Evolutionary conservation across 2,888 invertebrate species (phyloP), one percentile per base, ranked within the genome.

Genomic region (Meghimatium bilineatum): DNA sequence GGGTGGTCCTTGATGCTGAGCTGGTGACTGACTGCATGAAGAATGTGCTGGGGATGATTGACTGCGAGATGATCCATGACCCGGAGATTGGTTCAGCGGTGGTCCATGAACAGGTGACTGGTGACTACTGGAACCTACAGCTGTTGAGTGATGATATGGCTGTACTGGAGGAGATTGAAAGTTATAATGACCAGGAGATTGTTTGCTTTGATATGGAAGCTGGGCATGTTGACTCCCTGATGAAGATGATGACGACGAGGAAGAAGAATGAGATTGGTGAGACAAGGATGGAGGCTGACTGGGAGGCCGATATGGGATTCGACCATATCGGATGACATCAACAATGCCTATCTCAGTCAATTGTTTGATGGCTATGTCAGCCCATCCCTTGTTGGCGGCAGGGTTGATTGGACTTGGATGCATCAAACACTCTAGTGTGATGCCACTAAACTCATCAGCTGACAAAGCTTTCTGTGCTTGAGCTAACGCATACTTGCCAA

Each of bases 331-430:
- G 60, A 87, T 86, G 82, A 85, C 81, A 44, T 86, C 86, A 88
- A 90, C 87, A n/a, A 97, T 93, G 89, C 95, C 95, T 82, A 95
- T 94, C 34, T 95, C 95, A 87, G 94, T 93, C 71, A 97, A 93
- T 88, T 95, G 95, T 78, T 95, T 94, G 67, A 94, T 93, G 1
- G 96, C 96, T 88, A 96, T 96, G 88, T 96, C 95, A 63, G 95
- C 95, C 98, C 98, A 98, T 89, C 97, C 96, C 85, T 95, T 95
- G 92, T 97, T 97, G 85, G 96, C 96, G 0, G 95, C 94, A 10
- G 96, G 95, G 90, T 95, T 95, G 87, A 97, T 95, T n/a, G 96
- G 97, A 93, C 97, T 97, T 1, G 97, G 97, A 94, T 97, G 97
- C 72, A 96, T 95, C 88, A 97, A 94, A 83, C 94, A 95, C 44